Conservation (phyloP, 2,113 vertebrate species). For the Turnix velox region DNA sequence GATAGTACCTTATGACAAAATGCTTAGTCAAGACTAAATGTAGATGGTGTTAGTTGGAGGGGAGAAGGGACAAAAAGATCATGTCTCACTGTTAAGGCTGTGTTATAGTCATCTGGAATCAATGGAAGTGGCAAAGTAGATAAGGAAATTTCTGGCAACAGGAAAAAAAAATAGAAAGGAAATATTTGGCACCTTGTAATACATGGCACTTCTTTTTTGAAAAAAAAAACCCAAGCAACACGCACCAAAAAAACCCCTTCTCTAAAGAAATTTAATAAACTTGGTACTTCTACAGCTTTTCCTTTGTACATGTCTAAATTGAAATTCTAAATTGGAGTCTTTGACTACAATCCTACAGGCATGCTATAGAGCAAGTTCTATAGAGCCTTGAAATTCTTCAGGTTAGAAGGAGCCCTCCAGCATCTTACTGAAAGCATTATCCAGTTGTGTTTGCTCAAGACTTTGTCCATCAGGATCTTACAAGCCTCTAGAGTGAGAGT, state of each 20-base stretch:
- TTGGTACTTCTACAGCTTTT: not conserved
- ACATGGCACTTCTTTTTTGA: not conserved
- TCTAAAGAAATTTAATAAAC: not conserved
- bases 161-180: not conserved
- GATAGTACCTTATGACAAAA: not conserved
- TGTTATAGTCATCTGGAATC: not conserved
- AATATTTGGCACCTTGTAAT: not conserved
- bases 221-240: too few species aligned
- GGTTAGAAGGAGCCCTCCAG: not conserved
- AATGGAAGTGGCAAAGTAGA: not conserved
- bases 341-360: not conserved
- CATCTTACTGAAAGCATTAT: not conserved
- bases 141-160: not conserved
- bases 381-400: not conserved
- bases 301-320: not conserved
- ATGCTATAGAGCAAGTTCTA: rapidly evolving
- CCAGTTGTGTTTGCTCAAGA: not conserved
- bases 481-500: too few species aligned
- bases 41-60: not conserved
- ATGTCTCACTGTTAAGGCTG: not conserved
- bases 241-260: not conserved
- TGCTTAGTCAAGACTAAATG: not conserved
- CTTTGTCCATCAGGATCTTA: not conserved
- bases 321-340: not conserved
- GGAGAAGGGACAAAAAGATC: not conserved